These are phyloP conservation scores for Balaeniceps rex DNA, from an alignment of 2,113 vertebrate species.

Conservation along the genomic window DNA sequence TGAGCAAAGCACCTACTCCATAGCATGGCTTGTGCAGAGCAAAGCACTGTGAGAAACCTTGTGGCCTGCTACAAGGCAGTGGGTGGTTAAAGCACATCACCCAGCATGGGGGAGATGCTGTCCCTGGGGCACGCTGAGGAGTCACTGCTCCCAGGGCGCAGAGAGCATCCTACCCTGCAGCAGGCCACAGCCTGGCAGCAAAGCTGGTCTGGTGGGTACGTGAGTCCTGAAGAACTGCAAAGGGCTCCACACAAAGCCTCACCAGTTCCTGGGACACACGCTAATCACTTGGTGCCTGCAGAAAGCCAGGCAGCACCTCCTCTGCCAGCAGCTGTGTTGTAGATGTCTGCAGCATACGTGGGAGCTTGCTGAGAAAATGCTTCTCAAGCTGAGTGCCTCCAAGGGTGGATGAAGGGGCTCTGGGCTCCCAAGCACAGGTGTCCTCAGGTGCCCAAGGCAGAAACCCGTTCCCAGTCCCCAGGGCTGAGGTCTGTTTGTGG, in stretches of 20 bases:
- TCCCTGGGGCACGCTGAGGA: too few species aligned
- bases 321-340: not conserved
- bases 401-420: not conserved
- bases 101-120: not conserved
- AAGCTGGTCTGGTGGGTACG: not conserved
- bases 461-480: not conserved
- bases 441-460: not conserved
- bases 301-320: not conserved
- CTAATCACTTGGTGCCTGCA: not conserved
- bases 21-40: not conserved
- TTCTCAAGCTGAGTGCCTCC: not conserved
- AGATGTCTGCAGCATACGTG: not conserved
- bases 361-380: not conserved
- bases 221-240: not conserved
- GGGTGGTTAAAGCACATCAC: not conserved
- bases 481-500: accelerated
- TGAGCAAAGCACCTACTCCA: not conserved
- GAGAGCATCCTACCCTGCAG: not conserved
- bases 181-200: not conserved
- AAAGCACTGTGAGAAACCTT: not conserved
- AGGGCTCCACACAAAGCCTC: not conserved
- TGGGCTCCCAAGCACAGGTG: not conserved
- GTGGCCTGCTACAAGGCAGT: not conserved
- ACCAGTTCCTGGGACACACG: not conserved
- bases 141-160: not conserved